These are phyloP conservation scores for Epirrhoe alternata DNA, from an alignment of 2,888 invertebrate species.

Conservation along the genomic window DNA sequence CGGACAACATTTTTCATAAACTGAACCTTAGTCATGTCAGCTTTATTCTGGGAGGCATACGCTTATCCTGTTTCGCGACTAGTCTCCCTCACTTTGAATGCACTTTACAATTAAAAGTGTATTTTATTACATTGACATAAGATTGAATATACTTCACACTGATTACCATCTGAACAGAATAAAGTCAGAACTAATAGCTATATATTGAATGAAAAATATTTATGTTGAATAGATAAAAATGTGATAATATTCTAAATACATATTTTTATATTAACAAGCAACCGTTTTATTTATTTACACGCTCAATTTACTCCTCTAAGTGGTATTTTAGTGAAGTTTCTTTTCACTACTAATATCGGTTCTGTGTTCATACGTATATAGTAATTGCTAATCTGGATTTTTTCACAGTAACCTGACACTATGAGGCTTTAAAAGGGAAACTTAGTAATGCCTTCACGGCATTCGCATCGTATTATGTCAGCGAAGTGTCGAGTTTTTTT, in stretches of 20 bases:
- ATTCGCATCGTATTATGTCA: constrained; percentile 73
- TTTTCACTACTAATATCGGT: constrained; percentile 1
- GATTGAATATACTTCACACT: constrained; percentile 1
- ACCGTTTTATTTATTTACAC: background rate
- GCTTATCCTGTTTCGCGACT: constrained; percentile 56
- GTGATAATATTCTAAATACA: background rate
- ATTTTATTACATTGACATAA: constrained; percentile 1
- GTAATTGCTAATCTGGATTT: constrained; percentile 67
- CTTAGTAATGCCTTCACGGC: constrained; percentile 77
- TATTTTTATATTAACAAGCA: background rate
- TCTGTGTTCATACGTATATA: constrained; percentile 50
- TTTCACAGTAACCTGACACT: constrained; percentile 73
- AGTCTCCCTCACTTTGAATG: constrained; percentile 8
- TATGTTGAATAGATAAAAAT: background rate
- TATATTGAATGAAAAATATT: background rate
- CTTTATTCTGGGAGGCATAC: constrained; percentile 64
- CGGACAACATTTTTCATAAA: background rate
- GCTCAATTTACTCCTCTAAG: background rate
- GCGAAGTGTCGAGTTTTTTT: constrained; percentile 59
- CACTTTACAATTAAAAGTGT: constrained; percentile 13
- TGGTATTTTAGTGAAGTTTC: background rate
- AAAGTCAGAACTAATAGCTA: background rate
- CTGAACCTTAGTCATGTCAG: constrained; percentile 32
- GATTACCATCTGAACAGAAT: background rate
- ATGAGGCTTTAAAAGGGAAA: constrained; percentile 74